Base-by-base conservation (phyloP, 2,888 invertebrate genomes). In the Chromoteleia sp. region DNA sequence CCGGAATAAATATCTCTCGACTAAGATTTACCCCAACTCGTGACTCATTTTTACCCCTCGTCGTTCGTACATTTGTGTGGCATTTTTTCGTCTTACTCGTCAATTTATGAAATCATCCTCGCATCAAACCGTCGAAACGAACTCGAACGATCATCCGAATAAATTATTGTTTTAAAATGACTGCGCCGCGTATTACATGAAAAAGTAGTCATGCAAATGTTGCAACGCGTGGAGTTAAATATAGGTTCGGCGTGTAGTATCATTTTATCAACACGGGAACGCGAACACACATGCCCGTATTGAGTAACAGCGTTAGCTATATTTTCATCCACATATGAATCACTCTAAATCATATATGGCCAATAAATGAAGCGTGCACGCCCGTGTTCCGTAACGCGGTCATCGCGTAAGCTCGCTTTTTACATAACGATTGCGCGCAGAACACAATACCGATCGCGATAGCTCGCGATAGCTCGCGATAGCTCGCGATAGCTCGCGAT, bases 1-100 rank as follows among this genome's bases (percentile, higher is more conserved):
- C 39, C 2, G 39, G 59, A 71, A 54, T 54, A 52, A 71, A 52
- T 48, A 8, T 25, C 67, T 25, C 67, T 56, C 36, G 36, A 4
- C 52, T 4, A 8, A 58, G 75, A 75, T 67, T 75, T 67, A 67
- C 75, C 67, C 75, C 52, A 65, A 65, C 50, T 41, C 36, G 65
- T 67, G 75, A 75, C 75, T 65, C 75, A 75, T 67, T 45, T 17
- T 30, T n/a, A 43, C 48, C 58, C 54, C 36, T 67, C 41, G 7
- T 15, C 45, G 63, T 14, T n/a, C 14, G 29, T 56, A 74, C 36
- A 48, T 74, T 54, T 33, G 7, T 33, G 29, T 19, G 36, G n/a
- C 1, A 15, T 52, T 50, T 41, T 25, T 17, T 8, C 39, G 2
- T 48, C 7, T 8, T 45, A 14, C 29, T 25, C 30, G 17, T 19